Base-by-base conservation (phyloP, 2,888 invertebrate genomes). In the Netelia melanura region DNA sequence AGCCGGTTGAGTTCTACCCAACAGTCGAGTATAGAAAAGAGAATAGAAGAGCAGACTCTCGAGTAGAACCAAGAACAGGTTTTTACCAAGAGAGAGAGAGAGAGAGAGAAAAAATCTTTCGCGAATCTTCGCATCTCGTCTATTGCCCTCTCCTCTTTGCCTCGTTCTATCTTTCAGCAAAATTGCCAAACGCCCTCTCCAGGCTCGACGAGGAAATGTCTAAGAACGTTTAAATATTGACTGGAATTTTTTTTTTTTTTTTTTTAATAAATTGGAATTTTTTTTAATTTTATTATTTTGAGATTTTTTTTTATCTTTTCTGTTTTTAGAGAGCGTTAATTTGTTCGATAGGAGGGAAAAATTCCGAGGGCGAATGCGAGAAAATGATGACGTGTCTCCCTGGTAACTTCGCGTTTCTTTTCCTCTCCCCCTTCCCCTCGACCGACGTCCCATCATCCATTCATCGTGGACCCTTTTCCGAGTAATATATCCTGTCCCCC, bases 51-150 rank as follows among this genome's bases (percentile, higher is more conserved):
- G 75, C 72, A 54, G 38, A 25, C 64, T 79, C 79, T 77, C 23
- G 62, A 84, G 71, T 82, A 79, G 79, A 81, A 56, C 74, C 67
- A 75, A 74, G 65, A 86, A 87, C 86, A 86, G 86, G 85, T 87
- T 88, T 89, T 89, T 88, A 89, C 87, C 89, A 90, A 91, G 90
- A n/a, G 8, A 56, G 6, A 65, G 21, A 21, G 90, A 91, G 90
- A 14, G 9, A 56, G 6, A 14, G 23, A 76, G 56, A 17, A 14
- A 43, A 76, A 67, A n/a, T 3, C 85, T 88, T 87, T 75, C 85
- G 85, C 85, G 56, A 87, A 84, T 81, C 81, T 62, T 30, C n/a
- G 44, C 9, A 44, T 65, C 62, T 65, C 30, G 38, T n/a, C 48
- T 25, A 25, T 48, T 44, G 21, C 52, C 6, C 23, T 43, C 5